These are phyloP conservation scores for Lanius collurio DNA, from an alignment of 2,113 vertebrate genomes.

Conservation along the genomic window DNA sequence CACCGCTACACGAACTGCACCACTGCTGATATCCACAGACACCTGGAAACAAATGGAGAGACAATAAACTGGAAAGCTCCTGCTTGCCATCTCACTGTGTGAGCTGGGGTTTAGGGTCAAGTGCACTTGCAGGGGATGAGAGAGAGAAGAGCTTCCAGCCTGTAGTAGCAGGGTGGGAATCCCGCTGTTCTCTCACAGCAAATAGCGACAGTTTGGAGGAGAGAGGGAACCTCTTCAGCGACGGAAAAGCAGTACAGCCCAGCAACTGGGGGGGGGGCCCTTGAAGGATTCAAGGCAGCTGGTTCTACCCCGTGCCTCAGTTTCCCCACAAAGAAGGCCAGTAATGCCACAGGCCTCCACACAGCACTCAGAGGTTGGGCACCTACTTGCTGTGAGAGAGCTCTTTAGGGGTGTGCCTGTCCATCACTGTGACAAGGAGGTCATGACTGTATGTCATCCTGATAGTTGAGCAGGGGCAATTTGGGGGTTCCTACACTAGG, in stretches of 20 bases:
- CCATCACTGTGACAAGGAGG: rapidly evolving
- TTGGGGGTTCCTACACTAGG: neutral
- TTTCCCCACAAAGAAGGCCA: neutral
- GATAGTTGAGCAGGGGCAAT: neutral
- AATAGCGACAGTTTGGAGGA: neutral
- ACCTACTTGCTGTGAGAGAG: neutral
- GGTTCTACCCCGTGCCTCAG: neutral
- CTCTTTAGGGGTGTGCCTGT: neutral
- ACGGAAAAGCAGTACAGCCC: neutral
- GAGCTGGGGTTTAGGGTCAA: neutral
- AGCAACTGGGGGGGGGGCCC: neutral
- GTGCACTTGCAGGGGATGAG: neutral
- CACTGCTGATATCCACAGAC: constrained; percentile 78
- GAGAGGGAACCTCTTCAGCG: neutral
- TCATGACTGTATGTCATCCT: neutral
- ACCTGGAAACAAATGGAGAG: constrained; percentile 76
- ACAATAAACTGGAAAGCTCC: neutral
- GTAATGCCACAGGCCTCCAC: neutral
- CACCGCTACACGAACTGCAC: constrained; percentile 78
- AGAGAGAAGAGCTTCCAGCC: neutral
- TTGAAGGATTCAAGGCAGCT: neutral
- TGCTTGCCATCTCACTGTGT: neutral
- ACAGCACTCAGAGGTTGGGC: neutral
- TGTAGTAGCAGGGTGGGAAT: neutral
- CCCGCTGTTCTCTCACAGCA: neutral